Base-by-base conservation (phyloP, 2,797 vertebrate species). In the Anas bernieri region DNA sequence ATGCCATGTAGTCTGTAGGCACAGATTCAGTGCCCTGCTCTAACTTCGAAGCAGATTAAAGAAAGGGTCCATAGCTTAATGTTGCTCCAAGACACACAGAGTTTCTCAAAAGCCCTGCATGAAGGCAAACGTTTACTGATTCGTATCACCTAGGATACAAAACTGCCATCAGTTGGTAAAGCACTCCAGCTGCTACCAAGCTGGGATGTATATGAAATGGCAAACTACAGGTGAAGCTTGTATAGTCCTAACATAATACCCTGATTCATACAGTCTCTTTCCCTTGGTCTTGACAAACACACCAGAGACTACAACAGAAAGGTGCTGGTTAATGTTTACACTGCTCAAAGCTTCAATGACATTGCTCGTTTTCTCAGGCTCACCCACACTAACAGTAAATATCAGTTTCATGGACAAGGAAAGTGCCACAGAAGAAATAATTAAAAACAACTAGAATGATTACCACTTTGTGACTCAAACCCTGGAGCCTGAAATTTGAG, bases 401-500 rank as follows among this genome's bases (percentile, higher is more conserved):
- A 96, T 33, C 33, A n/a, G 78, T 93, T 97, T 95, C 93, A 94
- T 4, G 66, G 88, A 95, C 83, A 88, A 96, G 93, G 85, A 91
- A 96, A 83, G 81, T 93, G 43, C 41, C 88, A 97, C 94, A 94
- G 96, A 96, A 95, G 86, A 96, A 97, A 96, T 78, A 70, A 97
- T 92, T 94, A 88, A 94, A 95, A 97, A 68, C 79, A 97, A 88
- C 67, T 33, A 93, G 90, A 96, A 97, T 3, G 68, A 95, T 96
- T 94, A 96, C 31, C 94, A 90, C 68, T 96, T 96, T 96, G 75
- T 96, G 77, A 94, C 66, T 96, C 76, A 83, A 92, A 82, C 35
- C 31, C 64, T 79, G 91, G 94, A 96, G 89, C 69, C 82, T 90
- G 93, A 97, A 98, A 98, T 86, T 88, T 87, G 93, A 97, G 95